Base-by-base conservation (phyloP, 1,140 invertebrate genomes). In the Lasaia peninsularis region DNA sequence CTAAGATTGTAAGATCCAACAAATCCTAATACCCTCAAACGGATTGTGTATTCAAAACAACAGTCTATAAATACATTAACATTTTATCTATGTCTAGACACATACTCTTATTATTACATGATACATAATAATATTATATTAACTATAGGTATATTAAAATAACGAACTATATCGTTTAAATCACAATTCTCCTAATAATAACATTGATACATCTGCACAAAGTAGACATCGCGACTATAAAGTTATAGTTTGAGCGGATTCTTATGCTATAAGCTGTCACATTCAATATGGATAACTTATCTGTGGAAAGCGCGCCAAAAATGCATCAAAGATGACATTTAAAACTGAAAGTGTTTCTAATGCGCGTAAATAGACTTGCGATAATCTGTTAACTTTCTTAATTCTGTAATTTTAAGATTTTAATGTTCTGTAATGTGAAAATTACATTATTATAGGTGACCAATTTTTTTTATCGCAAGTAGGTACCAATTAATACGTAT, bases 161-260 rank as follows among this genome's bases (percentile, higher is more conserved):
- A 83, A 75, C 69, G 73, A 79, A 78, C 80, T 82, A 84, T 87
- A 75, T 74, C 73, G 68, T 73, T 84, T 82, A 78, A 86, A 87
- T 87, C 84, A 87, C 84, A 87, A 79, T 87, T 84, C 62, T 74
- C 80, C 82, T 86, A 87, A 80, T 84, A 60, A 69, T 78, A 80
- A 80, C 72, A 78, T 84, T 75, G 66, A 75, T 71, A 65, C 74
- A 76, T 81, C 81, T 86, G 80, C 83, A 81, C 73, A 77, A 77
- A 74, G n/a, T 80, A 81, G 72, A 86, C 80, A 86, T 62, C 65
- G 77, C 74, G 62, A 67, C 69, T 71, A 71, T 52, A 67, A 64
- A 44, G 49, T 62, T 71, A 68, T 48, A 65, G 52, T 71, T 78
- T 79, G 71, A 78, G 74, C 74, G 63, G 60, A 71, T 68, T 61